phyloP scores from a whole-genome alignment of 2,797 vertebrate genomes.

The Lutjanus argentimaculatus region DNA sequence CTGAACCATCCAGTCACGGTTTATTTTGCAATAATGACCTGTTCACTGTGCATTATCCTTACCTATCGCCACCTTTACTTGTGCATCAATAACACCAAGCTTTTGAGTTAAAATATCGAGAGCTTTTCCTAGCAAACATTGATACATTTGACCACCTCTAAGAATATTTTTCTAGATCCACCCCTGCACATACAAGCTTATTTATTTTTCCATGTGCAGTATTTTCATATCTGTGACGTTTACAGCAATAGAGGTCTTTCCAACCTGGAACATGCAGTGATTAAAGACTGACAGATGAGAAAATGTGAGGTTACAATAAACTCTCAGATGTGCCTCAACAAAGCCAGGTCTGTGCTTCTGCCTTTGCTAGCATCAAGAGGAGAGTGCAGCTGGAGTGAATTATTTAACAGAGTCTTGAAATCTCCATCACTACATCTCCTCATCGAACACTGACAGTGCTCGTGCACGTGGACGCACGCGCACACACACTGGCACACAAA shows the following conservation, averaged over 20 bases:
- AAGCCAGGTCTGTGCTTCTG: conserved; percentile 55
- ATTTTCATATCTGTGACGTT: conserved; percentile 34
- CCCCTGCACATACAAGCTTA: not conserved
- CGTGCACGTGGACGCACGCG: conserved; percentile 9
- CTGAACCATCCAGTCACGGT: too few species aligned
- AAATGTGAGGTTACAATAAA: conserved; percentile 60
- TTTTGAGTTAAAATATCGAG: too few species aligned
- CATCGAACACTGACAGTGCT: conserved; percentile 43
- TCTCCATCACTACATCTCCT: conserved; percentile 70
- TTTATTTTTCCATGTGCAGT: conserved; percentile 12
- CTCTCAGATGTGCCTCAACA: conserved; percentile 45
- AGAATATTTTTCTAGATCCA: too few species aligned
- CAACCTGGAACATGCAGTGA: conserved; percentile 36
- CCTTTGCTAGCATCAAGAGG: conserved; percentile 50
- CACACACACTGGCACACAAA: conserved; percentile 21
- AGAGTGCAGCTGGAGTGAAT: conserved; percentile 78
- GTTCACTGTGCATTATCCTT: too few species aligned
- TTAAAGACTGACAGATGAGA: conserved; percentile 59
- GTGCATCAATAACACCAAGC: too few species aligned
- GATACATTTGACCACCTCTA: too few species aligned
- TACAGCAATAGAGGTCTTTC: conserved; percentile 22
- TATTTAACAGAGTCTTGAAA: conserved; percentile 79
- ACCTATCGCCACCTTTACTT: too few species aligned
- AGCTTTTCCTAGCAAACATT: too few species aligned
- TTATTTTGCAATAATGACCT: too few species aligned